These are phyloP conservation scores for Athalia rosae DNA, from an alignment of 2,888 invertebrate genomes.

Conservation along the genomic window DNA sequence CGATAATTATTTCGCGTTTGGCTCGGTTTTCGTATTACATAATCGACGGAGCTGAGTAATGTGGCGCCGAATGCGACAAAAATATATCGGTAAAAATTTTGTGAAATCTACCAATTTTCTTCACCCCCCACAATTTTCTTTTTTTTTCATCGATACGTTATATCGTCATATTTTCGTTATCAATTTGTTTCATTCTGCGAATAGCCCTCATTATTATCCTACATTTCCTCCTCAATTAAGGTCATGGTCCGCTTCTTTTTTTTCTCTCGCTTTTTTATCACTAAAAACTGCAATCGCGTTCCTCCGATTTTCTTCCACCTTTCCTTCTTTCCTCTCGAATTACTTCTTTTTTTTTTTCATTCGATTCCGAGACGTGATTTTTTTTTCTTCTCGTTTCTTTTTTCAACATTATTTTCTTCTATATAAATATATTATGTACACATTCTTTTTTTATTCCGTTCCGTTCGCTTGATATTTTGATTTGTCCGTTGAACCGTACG, in stretches of 20 bases:
- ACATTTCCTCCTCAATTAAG: slow-evolving; percentile 5
- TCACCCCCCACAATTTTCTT: no score
- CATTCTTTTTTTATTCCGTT: slow-evolving; percentile 7
- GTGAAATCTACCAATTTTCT: background rate
- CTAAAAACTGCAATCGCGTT: background rate
- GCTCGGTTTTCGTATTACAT: no score
- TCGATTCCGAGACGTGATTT: background rate
- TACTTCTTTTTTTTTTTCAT: background rate
- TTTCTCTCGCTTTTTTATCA: background rate
- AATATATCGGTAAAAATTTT: background rate
- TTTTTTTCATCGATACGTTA: background rate
- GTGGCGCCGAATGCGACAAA: no score
- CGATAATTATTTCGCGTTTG: no score
- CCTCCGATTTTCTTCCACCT: background rate
- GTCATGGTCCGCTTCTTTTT: background rate
- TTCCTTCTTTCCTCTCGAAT: background rate
- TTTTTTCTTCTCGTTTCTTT: background rate
- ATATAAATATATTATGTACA: background rate
- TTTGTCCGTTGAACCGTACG: slow-evolving; percentile 19
- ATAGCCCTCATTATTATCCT: background rate
- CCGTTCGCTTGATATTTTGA: slow-evolving; percentile 1
- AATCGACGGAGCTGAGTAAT: no score
- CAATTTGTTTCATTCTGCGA: background rate
- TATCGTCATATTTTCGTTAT: background rate
- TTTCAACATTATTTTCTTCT: background rate